Conservation (phyloP, 2,113 vertebrate species). For the Lota lota region DNA sequence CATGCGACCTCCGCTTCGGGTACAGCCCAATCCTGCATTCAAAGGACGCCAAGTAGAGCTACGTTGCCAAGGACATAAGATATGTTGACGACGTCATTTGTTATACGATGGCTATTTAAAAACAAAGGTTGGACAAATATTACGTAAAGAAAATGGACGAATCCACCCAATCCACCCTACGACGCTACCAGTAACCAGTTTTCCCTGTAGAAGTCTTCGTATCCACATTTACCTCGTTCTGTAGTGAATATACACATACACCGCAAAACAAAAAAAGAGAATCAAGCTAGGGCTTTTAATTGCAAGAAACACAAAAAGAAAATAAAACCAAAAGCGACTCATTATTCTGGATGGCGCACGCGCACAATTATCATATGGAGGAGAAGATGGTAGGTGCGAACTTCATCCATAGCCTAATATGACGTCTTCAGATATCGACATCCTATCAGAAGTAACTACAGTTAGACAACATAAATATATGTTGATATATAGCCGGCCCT, state of each 20-base stretch:
- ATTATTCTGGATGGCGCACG: conserved; percentile 45
- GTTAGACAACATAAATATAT: neutral
- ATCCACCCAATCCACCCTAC: too few species aligned
- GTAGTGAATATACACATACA: conserved; percentile 64
- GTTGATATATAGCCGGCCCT: too few species aligned
- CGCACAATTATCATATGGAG: conserved; percentile 1
- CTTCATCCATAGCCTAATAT: neutral
- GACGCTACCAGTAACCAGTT: too few species aligned
- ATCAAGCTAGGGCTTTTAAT: conserved; percentile 61
- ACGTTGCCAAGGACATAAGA: conserved; percentile 46
- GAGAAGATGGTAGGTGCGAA: too few species aligned
- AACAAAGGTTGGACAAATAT: too few species aligned
- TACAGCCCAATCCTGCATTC: conserved; percentile 56
- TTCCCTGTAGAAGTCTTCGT: too few species aligned
- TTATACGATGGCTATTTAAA: too few species aligned
- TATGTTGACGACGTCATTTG: conserved; percentile 26
- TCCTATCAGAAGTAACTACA: neutral
- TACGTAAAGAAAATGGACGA: too few species aligned
- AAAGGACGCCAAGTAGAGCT: conserved; percentile 36
- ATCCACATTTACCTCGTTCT: conserved; percentile 34
- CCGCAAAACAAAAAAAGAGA: conserved; percentile 58
- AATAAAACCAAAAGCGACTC: conserved; percentile 68
- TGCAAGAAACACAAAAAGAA: conserved; percentile 58
- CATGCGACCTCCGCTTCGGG: conserved; percentile 48
- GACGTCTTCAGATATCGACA: neutral